Evolutionary conservation across 1,140 invertebrate genomes (phyloP).

Genomic region (Ruditapes philippinarum): DNA sequence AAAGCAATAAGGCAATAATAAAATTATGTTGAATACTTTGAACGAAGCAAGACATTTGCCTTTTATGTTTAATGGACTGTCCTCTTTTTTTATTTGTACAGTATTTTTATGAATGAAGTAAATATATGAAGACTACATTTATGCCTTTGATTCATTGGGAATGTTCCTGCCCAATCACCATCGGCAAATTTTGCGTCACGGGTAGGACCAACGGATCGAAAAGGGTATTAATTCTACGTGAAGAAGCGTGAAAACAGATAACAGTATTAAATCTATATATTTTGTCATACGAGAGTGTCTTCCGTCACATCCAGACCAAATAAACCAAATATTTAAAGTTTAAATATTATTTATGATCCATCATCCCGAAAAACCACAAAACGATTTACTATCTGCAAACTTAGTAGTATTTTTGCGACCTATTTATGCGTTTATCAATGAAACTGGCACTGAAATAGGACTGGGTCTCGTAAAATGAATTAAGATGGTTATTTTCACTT

Average conservation of each 20-base stretch:
- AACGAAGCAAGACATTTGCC: no score
- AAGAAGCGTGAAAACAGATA: constrained; percentile 34
- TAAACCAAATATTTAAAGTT: neutral
- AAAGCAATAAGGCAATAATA: no score
- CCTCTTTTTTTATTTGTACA: no score
- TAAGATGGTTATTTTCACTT: neutral
- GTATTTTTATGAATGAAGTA: neutral
- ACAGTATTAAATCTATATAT: constrained; percentile 13
- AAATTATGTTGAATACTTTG: no score
- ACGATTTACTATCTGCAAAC: constrained; percentile 15
- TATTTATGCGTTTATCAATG: constrained; percentile 31
- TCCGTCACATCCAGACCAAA: constrained; percentile 10
- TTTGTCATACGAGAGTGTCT: neutral
- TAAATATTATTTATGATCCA: constrained; percentile 9
- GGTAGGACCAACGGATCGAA: constrained; percentile 18
- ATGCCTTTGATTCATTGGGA: neutral
- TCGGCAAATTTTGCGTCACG: neutral
- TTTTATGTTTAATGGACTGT: no score
- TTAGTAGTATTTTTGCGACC: constrained; percentile 37
- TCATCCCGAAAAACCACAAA: constrained; percentile 19
- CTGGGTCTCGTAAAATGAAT: neutral
- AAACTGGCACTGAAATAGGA: neutral
- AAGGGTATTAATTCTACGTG: neutral
- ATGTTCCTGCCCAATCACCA: neutral
- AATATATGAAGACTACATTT: neutral